These are phyloP conservation scores for Ianthella basta DNA, from an alignment of 37 sponge, comb jelly and placozoan genomes.

Conservation along the genomic window DNA sequence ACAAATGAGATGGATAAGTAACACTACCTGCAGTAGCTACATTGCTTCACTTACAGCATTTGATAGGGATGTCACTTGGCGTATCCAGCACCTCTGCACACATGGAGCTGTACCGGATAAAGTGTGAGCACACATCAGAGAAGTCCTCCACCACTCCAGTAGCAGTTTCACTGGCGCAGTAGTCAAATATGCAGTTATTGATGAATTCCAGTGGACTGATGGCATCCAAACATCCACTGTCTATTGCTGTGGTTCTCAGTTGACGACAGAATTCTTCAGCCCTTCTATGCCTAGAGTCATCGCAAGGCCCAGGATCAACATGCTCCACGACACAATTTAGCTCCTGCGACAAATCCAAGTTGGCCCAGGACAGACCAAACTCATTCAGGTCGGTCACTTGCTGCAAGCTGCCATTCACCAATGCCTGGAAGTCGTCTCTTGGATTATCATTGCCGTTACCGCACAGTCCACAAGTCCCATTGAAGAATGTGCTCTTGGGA, in stretches of 20 bases:
- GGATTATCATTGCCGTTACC: background rate
- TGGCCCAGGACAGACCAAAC: background rate
- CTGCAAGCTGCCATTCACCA: background rate
- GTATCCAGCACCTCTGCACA: background rate
- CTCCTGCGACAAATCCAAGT: background rate
- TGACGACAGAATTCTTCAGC: background rate
- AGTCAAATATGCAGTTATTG: background rate
- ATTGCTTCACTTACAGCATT: conserved; percentile 19
- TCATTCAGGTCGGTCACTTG: background rate
- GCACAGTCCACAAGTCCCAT: background rate
- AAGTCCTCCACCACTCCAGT: background rate
- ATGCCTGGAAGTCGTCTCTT: background rate
- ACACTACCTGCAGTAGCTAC: no score
- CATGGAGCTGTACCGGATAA: background rate
- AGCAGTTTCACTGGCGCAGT: background rate
- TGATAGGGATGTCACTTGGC: background rate
- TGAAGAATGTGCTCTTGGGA: background rate
- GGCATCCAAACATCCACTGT: background rate
- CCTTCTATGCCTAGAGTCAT: background rate
- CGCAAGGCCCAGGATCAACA: background rate
- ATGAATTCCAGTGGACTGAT: conserved; percentile 2
- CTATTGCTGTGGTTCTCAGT: background rate
- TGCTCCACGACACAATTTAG: background rate
- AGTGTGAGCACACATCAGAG: background rate
- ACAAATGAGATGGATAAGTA: no score